phyloP scores from a whole-genome alignment of 2,113 vertebrate genomes.

The Rhea pennata region DNA sequence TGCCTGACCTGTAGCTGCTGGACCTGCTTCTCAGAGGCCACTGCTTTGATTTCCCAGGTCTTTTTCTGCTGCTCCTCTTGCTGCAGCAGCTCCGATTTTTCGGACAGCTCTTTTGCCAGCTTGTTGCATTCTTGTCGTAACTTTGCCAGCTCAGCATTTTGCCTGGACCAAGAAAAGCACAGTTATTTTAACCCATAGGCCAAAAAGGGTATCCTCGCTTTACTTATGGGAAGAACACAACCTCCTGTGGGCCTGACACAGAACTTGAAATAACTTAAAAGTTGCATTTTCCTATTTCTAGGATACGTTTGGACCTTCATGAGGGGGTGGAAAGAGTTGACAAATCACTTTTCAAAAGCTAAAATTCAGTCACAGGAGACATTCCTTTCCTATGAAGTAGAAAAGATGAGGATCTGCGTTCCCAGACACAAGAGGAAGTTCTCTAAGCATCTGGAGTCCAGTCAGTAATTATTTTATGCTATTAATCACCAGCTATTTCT shows the following conservation, averaged over 20 bases:
- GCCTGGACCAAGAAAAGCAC: constrained; percentile 76
- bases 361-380: constrained; percentile 36
- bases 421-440: constrained; percentile 34
- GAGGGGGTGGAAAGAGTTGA: background rate
- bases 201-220: background rate
- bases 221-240: background rate
- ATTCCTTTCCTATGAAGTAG: constrained; percentile 54
- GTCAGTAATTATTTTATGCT: constrained; percentile 35
- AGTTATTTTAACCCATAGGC: background rate
- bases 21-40: constrained; percentile 83
- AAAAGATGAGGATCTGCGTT: background rate
- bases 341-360: background rate
- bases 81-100: constrained; percentile 84
- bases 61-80: constrained; percentile 88
- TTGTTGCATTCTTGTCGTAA: constrained; percentile 90
- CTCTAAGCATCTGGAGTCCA: background rate
- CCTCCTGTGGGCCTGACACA: background rate
- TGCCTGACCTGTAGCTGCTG: constrained; percentile 84
- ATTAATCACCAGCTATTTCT: constrained; percentile 27
- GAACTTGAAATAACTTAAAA: background rate
- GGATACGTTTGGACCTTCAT: background rate
- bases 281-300: background rate
- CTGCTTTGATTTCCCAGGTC: constrained; percentile 83
- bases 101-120: constrained; percentile 88
- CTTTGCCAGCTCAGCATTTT: constrained; percentile 93